Conservation (phyloP, 2,888 invertebrate genomes). For the Melanostoma mellinum region DNA sequence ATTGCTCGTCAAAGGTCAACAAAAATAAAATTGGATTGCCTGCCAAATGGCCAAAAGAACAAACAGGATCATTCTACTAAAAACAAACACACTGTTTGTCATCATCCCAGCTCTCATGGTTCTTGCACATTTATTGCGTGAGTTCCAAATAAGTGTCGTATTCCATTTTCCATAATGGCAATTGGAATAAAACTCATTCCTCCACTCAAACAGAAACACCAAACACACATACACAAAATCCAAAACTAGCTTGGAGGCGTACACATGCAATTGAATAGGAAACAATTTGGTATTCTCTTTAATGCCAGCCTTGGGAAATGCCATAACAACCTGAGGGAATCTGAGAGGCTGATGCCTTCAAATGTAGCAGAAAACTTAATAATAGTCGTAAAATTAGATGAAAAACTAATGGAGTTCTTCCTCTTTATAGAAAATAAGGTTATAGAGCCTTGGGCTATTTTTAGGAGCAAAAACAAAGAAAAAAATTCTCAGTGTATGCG, state of each 20-base stretch:
- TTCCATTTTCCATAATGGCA: constrained; percentile 56
- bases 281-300: constrained; percentile 54
- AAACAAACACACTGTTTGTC: too few species aligned
- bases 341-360: constrained; percentile 10
- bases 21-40: constrained; percentile 67
- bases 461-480: constrained; percentile 1
- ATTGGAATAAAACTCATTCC: constrained; percentile 63
- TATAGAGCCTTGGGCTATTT: neutral
- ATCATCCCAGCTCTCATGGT: constrained; percentile 15
- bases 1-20: constrained; percentile 29
- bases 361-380: constrained; percentile 37
- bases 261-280: constrained; percentile 47
- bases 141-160: constrained; percentile 56
- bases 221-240: neutral
- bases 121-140: constrained; percentile 26
- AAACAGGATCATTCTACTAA: too few species aligned
- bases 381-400: constrained; percentile 53
- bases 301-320: constrained; percentile 44
- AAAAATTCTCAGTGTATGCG: neutral
- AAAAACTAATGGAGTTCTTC: constrained; percentile 52
- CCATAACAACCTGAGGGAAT: constrained; percentile 40
- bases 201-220: constrained; percentile 3
- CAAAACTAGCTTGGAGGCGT: constrained; percentile 14
- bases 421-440: constrained; percentile 29
- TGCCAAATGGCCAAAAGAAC: constrained; percentile 51